phyloP scores from a whole-genome alignment of 2,888 invertebrate species.

The Ophion ellenae region DNA sequence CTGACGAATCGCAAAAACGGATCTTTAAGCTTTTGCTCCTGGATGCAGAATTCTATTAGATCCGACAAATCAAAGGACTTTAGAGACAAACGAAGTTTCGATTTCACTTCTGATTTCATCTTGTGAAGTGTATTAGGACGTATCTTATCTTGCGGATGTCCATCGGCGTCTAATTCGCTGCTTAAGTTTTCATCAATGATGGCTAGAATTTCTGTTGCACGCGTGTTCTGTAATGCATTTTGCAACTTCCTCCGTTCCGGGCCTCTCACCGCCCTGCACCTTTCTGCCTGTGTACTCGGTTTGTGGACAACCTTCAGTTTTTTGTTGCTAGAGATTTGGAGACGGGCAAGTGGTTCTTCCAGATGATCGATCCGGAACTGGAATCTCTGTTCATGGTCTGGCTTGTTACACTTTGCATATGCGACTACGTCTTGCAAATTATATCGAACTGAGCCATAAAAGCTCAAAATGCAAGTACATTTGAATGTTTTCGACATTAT shows the following conservation, averaged over 20 bases:
- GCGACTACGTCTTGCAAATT: conserved; percentile 3
- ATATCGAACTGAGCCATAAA: background rate
- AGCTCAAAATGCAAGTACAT: background rate
- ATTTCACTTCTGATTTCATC: conserved; percentile 23
- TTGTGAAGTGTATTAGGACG: background rate
- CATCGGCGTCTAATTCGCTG: background rate
- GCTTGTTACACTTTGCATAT: conserved; percentile 4
- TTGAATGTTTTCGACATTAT: background rate
- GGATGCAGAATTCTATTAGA: too few species aligned
- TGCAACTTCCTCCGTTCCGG: background rate
- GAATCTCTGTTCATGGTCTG: background rate
- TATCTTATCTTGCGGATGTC: conserved; percentile 30
- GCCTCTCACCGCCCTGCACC: background rate
- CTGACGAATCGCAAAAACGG: too few species aligned
- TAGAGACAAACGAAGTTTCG: conserved; percentile 9
- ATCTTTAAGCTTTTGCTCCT: too few species aligned
- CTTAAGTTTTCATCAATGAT: background rate
- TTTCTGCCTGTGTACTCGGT: background rate
- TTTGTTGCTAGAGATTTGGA: background rate
- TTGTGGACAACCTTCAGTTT: conserved; percentile 17
- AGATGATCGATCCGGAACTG: background rate
- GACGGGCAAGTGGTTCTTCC: background rate
- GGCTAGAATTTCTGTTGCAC: background rate
- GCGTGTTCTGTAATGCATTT: background rate
- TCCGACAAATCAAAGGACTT: too few species aligned